Evolutionary conservation across 2,797 vertebrate genomes (phyloP).

Genomic region (Notolepis coatsorum): DNA sequence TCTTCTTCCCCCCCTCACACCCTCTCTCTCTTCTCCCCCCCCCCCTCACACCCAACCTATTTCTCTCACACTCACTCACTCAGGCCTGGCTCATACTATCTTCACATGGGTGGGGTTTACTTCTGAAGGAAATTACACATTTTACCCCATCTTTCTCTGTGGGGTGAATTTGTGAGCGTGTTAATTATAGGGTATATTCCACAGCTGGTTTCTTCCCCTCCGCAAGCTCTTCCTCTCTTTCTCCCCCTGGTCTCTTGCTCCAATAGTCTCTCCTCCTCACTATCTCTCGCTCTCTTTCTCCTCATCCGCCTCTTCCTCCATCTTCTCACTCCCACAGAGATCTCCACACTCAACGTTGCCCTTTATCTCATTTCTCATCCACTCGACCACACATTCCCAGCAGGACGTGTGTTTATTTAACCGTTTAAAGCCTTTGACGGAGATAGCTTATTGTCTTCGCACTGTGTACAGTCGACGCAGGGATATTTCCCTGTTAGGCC

Average conservation of each 20-base stretch:
- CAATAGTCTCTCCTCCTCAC: background rate
- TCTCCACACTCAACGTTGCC: slow-evolving; percentile 9
- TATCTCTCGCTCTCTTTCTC: background rate
- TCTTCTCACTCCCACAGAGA: slow-evolving; percentile 11
- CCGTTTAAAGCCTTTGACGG: slow-evolving; percentile 55
- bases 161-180: no score
- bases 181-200: no score
- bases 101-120: no score
- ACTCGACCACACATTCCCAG: slow-evolving; percentile 43
- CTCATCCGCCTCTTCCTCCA: slow-evolving; percentile 22
- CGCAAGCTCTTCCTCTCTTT: no score
- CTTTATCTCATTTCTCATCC: slow-evolving; percentile 29
- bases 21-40: no score
- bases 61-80: background rate
- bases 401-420: slow-evolving; percentile 61
- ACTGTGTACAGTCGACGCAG: slow-evolving; percentile 32
- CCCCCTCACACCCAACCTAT: no score
- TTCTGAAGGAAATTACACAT: no score
- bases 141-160: no score
- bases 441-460: slow-evolving; percentile 51
- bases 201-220: no score
- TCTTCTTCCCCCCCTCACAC: slow-evolving; percentile 19
- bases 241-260: no score
- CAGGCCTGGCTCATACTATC: no score
- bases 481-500: slow-evolving; percentile 55